Evolutionary conservation across 2,797 vertebrate genomes (phyloP).

Genomic region (Danio kyathit): DNA sequence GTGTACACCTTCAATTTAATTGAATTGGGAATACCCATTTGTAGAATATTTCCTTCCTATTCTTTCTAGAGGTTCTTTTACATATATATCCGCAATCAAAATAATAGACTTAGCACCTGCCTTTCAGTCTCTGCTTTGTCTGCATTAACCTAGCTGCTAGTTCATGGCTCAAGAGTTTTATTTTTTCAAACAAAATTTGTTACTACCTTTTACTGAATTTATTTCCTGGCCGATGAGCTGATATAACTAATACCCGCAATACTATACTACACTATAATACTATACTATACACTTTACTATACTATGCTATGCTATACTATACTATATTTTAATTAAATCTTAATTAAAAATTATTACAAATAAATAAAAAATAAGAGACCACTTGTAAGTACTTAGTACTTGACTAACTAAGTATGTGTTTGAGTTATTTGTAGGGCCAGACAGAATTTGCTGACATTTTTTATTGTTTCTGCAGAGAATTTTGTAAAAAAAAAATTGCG

Average conservation of each 20-base stretch:
- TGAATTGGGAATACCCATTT: conserved; percentile 60
- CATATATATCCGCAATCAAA: neutral
- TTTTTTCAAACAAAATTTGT: neutral
- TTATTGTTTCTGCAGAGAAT: too few species aligned
- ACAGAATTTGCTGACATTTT: too few species aligned
- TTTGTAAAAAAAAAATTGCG: too few species aligned
- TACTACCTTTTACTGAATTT: neutral
- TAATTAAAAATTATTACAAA: too few species aligned
- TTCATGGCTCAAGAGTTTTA: neutral
- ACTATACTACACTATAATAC: too few species aligned
- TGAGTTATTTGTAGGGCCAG: too few species aligned
- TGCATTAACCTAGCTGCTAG: neutral
- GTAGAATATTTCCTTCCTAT: conserved; percentile 2
- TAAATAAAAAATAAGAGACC: too few species aligned
- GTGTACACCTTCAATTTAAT: conserved; percentile 71
- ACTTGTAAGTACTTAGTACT: too few species aligned
- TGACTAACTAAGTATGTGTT: too few species aligned
- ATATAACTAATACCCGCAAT: neutral
- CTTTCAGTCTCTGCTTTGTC: neutral
- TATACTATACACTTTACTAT: too few species aligned
- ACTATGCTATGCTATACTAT: too few species aligned
- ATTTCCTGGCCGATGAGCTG: neutral
- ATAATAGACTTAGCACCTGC: neutral
- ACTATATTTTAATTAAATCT: too few species aligned
- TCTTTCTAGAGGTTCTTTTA: neutral